Conservation (phyloP, 2,888 invertebrate genomes). For the Horisme vitalbata region DNA sequence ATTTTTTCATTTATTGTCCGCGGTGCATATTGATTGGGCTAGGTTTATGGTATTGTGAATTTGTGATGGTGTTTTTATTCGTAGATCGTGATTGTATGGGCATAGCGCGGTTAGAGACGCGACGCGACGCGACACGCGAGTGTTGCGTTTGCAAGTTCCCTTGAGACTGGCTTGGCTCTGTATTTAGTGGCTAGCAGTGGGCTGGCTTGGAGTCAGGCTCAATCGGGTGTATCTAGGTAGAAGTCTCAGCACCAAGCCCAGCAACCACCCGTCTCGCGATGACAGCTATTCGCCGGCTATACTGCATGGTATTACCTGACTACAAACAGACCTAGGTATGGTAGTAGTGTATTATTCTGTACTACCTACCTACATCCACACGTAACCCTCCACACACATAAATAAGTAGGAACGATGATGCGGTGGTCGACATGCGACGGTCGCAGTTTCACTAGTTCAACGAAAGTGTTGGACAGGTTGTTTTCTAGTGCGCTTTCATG, state of each 20-base stretch:
- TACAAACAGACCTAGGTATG: not conserved
- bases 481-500: slow-evolving; percentile 49
- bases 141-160: slow-evolving; percentile 12
- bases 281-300: too few species aligned
- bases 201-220: not conserved
- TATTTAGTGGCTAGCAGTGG: not conserved
- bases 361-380: not conserved
- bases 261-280: too few species aligned
- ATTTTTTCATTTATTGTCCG: slow-evolving; percentile 39
- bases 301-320: not conserved
- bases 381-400: too few species aligned
- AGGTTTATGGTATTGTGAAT: slow-evolving; percentile 44
- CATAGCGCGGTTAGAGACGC: slow-evolving; percentile 14
- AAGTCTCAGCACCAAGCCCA: too few species aligned
- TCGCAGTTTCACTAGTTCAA: slow-evolving; percentile 50
- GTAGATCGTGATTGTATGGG: slow-evolving; percentile 24
- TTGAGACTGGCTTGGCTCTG: slow-evolving; percentile 16
- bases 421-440: slow-evolving; percentile 19
- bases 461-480: slow-evolving; percentile 47
- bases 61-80: slow-evolving; percentile 45
- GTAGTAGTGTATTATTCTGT: not conserved
- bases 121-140: slow-evolving; percentile 16
- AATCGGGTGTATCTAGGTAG: too few species aligned
- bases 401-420: not conserved
- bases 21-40: slow-evolving; percentile 41